These are phyloP conservation scores for Amphiprion ocellaris DNA, from an alignment of 2,113 vertebrate species.

Conservation along the genomic window DNA sequence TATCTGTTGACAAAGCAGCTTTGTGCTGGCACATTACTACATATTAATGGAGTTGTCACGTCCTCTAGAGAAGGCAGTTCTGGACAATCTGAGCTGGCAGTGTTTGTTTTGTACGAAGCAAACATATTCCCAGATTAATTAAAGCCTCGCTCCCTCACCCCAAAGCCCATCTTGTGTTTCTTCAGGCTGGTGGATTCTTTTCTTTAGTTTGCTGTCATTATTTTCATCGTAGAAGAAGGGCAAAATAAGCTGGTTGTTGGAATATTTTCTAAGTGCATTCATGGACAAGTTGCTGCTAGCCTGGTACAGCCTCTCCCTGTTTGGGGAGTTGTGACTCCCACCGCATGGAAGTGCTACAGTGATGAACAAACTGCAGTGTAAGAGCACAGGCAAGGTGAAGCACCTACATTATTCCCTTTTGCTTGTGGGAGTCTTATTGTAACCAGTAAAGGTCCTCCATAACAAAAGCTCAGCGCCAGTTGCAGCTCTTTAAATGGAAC, in stretches of 20 bases:
- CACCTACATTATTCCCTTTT: not conserved
- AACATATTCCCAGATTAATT: conserved; percentile 21
- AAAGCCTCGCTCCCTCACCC: not conserved
- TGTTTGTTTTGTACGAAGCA: conserved; percentile 34
- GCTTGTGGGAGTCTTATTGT: not conserved
- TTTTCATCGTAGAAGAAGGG: not conserved
- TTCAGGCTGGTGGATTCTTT: not conserved
- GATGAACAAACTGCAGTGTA: conserved; percentile 1
- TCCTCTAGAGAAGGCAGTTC: not conserved
- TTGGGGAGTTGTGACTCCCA: conserved; percentile 41
- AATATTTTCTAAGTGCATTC: conserved; percentile 42
- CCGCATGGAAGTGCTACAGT: conserved; percentile 1
- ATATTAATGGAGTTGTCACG: not conserved
- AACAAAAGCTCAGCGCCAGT: not conserved
- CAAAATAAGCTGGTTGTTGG: conserved; percentile 9
- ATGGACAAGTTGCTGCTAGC: conserved; percentile 67
- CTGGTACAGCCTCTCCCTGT: conserved; percentile 50
- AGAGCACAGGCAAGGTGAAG: conserved; percentile 14
- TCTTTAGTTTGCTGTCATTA: conserved; percentile 1
- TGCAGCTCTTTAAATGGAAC: conserved; percentile 1
- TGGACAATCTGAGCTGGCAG: conserved; percentile 1
- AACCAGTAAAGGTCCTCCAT: not conserved
- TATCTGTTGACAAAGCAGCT: not conserved
- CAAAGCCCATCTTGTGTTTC: not conserved
- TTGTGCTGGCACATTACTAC: conserved; percentile 12